Evolutionary conservation across 2,888 invertebrate genomes (phyloP).

Genomic region (Caenorhabditis parvicauda): DNA sequence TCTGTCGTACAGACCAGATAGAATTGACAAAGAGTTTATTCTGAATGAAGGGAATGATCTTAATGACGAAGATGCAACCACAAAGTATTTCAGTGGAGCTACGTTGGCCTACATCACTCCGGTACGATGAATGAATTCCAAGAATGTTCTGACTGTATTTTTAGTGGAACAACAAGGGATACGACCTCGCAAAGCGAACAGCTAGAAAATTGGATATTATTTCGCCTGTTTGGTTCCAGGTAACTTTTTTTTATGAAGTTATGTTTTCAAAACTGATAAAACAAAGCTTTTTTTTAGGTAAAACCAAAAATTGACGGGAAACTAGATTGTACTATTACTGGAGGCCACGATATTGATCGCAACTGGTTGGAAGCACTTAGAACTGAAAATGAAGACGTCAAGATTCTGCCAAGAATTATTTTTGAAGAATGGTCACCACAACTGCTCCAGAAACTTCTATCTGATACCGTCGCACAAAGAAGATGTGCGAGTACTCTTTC

Average conservation of each 20-base stretch:
- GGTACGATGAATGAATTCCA: constrained; percentile 66
- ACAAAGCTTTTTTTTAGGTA: constrained; percentile 10
- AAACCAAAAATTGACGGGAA: constrained; percentile 42
- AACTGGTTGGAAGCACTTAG: constrained; percentile 54
- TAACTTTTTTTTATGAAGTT: constrained; percentile 62
- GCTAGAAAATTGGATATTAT: constrained; percentile 81
- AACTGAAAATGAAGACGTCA: constrained; percentile 46
- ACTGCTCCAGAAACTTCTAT: constrained; percentile 76
- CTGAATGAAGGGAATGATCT: too few species aligned
- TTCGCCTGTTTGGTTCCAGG: constrained; percentile 91
- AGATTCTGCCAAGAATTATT: constrained; percentile 78
- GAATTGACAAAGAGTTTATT: too few species aligned
- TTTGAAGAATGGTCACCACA: constrained; percentile 82
- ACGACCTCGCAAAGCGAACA: constrained; percentile 86
- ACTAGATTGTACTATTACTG: constrained; percentile 63
- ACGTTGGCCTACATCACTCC: constrained; percentile 88
- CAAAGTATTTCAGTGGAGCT: too few species aligned
- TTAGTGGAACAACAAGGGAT: constrained; percentile 93
- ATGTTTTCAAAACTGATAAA: not conserved
- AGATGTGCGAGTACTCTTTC: constrained; percentile 74
- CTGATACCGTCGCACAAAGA: constrained; percentile 72
- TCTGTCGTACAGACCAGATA: too few species aligned
- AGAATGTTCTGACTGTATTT: constrained; percentile 37
- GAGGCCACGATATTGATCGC: constrained; percentile 67
- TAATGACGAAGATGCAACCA: too few species aligned